These are phyloP conservation scores for Arion vulgaris DNA, from an alignment of 1,140 invertebrate genomes.

Conservation along the genomic window DNA sequence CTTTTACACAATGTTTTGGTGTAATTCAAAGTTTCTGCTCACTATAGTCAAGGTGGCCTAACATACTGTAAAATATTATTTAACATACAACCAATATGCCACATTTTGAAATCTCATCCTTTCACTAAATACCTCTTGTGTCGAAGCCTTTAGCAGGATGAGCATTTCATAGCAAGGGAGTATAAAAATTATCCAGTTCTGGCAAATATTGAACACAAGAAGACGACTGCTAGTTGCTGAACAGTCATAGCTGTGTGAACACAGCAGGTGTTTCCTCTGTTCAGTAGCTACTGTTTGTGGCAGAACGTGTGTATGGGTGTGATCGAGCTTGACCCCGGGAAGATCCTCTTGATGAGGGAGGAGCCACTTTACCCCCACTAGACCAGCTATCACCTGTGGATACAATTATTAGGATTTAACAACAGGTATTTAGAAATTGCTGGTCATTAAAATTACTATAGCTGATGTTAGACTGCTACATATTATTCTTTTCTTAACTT, in stretches of 20 bases:
- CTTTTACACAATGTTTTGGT: no score
- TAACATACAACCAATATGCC: no score
- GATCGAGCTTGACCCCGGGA: neutral
- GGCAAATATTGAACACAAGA: neutral
- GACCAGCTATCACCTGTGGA: conserved; percentile 10
- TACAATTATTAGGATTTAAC: neutral
- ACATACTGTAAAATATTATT: no score
- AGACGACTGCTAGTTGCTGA: neutral
- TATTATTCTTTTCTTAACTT: no score
- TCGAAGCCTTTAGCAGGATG: neutral
- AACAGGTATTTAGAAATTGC: no score
- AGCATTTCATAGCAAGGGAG: neutral
- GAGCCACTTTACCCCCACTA: conserved; percentile 11
- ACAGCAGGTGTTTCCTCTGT: neutral
- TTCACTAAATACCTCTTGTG: neutral
- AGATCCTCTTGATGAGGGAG: conserved; percentile 4
- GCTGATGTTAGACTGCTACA: no score
- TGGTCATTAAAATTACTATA: no score
- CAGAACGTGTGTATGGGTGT: conserved; percentile 3
- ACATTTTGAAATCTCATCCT: neutral
- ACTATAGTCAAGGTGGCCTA: no score
- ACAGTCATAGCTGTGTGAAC: neutral
- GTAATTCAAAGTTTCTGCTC: no score
- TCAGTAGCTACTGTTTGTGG: neutral
- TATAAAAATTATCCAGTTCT: conserved; percentile 2